Evolutionary conservation across 2,113 vertebrate genomes (phyloP).

Genomic region (Syrrhaptes paradoxus): DNA sequence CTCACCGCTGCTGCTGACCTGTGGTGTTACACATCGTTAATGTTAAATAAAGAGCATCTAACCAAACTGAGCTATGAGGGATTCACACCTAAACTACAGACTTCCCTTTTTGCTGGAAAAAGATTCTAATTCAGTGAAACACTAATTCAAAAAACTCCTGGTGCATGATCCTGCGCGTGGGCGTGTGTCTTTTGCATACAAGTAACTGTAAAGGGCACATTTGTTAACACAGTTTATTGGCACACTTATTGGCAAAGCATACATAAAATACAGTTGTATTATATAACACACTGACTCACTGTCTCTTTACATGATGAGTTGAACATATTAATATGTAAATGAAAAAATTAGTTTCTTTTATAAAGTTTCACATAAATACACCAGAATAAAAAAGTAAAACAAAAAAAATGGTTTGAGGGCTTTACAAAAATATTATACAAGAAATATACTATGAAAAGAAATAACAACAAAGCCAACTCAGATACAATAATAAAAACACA

Average conservation of each 20-base stretch:
- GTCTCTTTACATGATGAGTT: conserved; percentile 91
- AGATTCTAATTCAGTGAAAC: background rate
- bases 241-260: conserved; percentile 99
- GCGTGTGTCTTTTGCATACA: background rate
- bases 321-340: conserved; percentile 93
- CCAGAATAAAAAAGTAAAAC: conserved; percentile 66
- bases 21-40: background rate
- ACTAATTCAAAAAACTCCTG: background rate
- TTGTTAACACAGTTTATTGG: conserved; percentile 98
- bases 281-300: conserved; percentile 93
- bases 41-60: background rate
- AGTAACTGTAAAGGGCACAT: background rate
- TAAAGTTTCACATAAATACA: conserved; percentile 98
- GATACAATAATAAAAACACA: conserved; percentile 81
- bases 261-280: conserved; percentile 98
- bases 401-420: conserved; percentile 59
- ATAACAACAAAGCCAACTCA: conserved; percentile 79
- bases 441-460: conserved; percentile 82
- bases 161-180: background rate
- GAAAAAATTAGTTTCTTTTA: conserved; percentile 91
- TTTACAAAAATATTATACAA: conserved; percentile 91
- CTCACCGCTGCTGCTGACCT: background rate
- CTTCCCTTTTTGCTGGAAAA: background rate
- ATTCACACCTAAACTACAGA: background rate
- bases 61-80: background rate